Evolutionary conservation across 2,797 vertebrate species (phyloP).

Genomic region (Neopelma chrysocephalum): DNA sequence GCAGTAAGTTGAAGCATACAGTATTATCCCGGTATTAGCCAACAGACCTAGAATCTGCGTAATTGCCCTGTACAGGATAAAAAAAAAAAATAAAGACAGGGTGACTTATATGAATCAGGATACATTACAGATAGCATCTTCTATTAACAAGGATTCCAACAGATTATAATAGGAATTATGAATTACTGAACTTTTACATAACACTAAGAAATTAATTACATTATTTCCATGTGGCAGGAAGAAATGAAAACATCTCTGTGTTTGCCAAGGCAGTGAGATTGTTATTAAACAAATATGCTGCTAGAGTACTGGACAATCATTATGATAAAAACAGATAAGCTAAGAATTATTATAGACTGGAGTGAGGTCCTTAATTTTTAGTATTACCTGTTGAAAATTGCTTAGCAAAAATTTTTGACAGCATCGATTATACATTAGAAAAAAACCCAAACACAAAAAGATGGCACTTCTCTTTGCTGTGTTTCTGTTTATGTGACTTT

Average conservation of each 20-base stretch:
- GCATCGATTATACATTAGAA: not conserved
- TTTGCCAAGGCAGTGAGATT: not conserved
- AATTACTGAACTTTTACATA: not conserved
- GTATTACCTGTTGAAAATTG: not conserved
- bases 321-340: not conserved
- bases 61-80: not conserved
- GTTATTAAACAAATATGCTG: not conserved
- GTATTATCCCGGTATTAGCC: not conserved
- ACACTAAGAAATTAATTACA: not conserved
- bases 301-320: not conserved
- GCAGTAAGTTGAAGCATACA: not conserved
- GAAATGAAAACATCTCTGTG: not conserved
- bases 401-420: not conserved
- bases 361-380: not conserved
- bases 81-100: not conserved
- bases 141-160: not conserved
- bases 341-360: not conserved
- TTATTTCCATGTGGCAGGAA: not conserved
- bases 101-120: not conserved
- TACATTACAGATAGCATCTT: not conserved
- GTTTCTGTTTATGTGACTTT: not conserved
- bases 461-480: not conserved
- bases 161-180: not conserved
- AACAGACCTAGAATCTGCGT: not conserved
- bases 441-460: not conserved